Evolutionary conservation across 2,888 invertebrate species (phyloP).

Genomic region (Xanthorhoe spadicearia): DNA sequence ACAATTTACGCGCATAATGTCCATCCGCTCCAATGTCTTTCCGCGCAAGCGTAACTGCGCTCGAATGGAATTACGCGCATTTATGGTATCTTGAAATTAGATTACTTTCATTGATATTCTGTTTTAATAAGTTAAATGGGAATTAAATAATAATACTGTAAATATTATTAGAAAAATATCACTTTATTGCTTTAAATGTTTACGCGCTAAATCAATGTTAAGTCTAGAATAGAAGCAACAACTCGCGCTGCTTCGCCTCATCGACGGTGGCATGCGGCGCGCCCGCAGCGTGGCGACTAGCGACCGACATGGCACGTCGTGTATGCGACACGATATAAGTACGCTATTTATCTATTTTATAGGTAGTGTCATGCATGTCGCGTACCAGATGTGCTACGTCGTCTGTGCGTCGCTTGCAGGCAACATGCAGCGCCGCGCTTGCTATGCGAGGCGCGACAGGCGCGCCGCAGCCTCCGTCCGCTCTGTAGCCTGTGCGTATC

Average conservation of each 20-base stretch:
- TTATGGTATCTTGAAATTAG: too few relatives aligned
- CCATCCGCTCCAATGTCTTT: too few relatives aligned
- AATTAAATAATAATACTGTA: background rate
- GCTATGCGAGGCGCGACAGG: background rate
- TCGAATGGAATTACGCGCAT: too few relatives aligned
- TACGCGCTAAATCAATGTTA: slow-evolving; percentile 46
- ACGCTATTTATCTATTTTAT: too few relatives aligned
- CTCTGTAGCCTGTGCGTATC: slow-evolving; percentile 46
- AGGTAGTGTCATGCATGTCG: background rate
- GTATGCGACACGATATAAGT: background rate
- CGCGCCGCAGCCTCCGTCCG: slow-evolving; percentile 3
- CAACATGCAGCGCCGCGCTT: background rate
- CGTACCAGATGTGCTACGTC: background rate
- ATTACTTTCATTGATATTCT: too few relatives aligned
- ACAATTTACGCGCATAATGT: too few relatives aligned
- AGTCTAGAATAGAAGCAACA: slow-evolving; percentile 39
- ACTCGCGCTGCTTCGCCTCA: slow-evolving; percentile 18
- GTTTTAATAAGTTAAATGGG: too few relatives aligned
- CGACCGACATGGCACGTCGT: background rate
- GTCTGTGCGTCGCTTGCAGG: background rate
- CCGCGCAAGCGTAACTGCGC: too few relatives aligned
- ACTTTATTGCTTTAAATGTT: slow-evolving; percentile 65
- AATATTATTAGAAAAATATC: slow-evolving; percentile 57
- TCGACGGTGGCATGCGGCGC: background rate
- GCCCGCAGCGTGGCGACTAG: background rate